phyloP scores from a whole-genome alignment of 2,113 vertebrate genomes.

The Lepus europaeus region DNA sequence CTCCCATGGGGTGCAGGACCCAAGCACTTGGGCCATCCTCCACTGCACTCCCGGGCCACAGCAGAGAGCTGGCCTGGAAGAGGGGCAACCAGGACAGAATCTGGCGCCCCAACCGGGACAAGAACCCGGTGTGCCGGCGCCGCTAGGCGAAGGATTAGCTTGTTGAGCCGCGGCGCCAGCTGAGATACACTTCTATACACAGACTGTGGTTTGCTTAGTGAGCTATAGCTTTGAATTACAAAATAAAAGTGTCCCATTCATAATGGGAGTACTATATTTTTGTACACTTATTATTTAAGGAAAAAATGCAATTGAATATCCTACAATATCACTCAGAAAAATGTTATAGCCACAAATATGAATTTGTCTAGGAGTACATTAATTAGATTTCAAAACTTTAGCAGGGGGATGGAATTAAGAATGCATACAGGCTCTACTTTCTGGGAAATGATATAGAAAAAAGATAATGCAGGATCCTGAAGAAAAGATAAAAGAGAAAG shows the following conservation, averaged over 20 bases:
- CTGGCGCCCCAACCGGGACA: too few relatives aligned
- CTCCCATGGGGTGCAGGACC: too few relatives aligned
- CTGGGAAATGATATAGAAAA: neutral
- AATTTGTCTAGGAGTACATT: neutral
- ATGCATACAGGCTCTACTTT: neutral
- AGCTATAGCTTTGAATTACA: neutral
- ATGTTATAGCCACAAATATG: neutral
- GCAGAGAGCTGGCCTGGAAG: too few relatives aligned
- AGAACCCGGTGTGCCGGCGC: too few relatives aligned
- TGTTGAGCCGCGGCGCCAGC: too few relatives aligned
- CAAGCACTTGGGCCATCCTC: too few relatives aligned
- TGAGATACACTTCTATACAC: neutral
- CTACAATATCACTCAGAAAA: neutral
- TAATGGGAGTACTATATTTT: neutral
- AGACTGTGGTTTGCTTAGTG: neutral
- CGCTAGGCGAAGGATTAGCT: too few relatives aligned
- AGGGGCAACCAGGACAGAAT: too few relatives aligned
- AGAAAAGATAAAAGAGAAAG: constrained; percentile 1
- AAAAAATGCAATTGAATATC: neutral
- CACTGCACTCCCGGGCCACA: too few relatives aligned
- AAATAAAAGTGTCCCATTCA: neutral
- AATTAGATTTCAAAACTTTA: constrained; percentile 1
- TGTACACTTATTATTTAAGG: neutral
- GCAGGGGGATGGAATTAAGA: too few relatives aligned
- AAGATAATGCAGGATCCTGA: neutral